A percentile compares a stretch with the other conserved stretches of the same genome.
These are phyloP conservation scores for Acanthosepion pharaonis DNA, from an alignment of 2,888 invertebrate species.

Conservation along the genomic window DNA sequence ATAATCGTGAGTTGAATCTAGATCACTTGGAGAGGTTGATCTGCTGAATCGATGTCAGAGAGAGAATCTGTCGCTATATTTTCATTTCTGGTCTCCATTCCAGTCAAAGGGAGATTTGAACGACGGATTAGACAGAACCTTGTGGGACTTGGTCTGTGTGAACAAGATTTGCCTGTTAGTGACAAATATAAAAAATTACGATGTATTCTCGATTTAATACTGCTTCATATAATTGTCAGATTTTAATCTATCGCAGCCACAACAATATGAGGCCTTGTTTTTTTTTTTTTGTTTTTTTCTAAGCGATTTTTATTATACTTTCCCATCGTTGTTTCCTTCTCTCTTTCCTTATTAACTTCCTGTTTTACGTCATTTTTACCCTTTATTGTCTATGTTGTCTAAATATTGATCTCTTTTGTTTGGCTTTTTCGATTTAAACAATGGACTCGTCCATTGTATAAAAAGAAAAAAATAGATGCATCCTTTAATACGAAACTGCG, in stretches of 20 bases:
- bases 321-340: neutral
- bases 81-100: neutral
- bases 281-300: neutral
- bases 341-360: neutral
- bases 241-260: neutral
- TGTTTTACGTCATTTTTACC: too few species aligned
- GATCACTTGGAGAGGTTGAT: neutral
- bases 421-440: neutral
- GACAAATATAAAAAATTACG: neutral
- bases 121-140: neutral
- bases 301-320: neutral
- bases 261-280: neutral
- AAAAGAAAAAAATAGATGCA: too few species aligned
- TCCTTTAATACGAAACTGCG: too few species aligned
- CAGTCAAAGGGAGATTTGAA: constrained; percentile 24
- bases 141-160: constrained; percentile 21
- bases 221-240: neutral
- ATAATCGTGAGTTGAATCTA: neutral
- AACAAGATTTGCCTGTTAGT: neutral
- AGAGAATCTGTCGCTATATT: neutral
- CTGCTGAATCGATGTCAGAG: neutral
- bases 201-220: neutral
- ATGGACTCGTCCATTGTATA: too few species aligned
- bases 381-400: too few species aligned
- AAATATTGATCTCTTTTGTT: neutral